Percentiles rank a stretch among this genome's conserved stretches.
These are phyloP conservation scores for Laticauda colubrina DNA, from an alignment of 2,113 vertebrate genomes.

Conservation along the genomic window DNA sequence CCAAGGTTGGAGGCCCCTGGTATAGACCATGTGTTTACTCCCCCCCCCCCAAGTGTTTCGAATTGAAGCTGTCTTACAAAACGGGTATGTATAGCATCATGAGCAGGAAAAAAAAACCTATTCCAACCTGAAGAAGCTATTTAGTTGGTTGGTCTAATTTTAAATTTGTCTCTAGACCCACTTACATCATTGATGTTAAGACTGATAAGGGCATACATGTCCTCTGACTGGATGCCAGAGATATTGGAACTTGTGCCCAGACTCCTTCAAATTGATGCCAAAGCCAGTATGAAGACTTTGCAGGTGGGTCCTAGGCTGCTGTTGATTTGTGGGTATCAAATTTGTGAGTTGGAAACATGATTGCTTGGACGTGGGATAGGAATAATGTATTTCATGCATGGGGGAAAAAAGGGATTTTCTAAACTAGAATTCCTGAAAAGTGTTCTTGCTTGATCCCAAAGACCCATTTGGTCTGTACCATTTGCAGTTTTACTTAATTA, in stretches of 20 bases:
- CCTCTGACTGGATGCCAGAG: neutral
- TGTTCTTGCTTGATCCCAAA: neutral
- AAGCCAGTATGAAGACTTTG: neutral
- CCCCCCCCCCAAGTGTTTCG: constrained; percentile 62
- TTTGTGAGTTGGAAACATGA: neutral
- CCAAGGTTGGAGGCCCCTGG: too few species aligned
- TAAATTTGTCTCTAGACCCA: neutral
- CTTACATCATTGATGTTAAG: neutral
- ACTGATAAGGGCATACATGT: neutral
- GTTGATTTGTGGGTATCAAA: neutral
- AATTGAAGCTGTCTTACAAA: constrained; percentile 42
- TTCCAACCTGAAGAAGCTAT: neutral
- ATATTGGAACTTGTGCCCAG: neutral
- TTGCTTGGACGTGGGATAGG: constrained; percentile 44
- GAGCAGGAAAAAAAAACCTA: neutral
- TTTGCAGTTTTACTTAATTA: constrained; percentile 19
- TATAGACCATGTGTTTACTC: neutral
- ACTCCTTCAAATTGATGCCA: neutral
- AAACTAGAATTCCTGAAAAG: neutral
- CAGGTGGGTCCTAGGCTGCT: neutral
- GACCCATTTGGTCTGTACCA: constrained; percentile 7
- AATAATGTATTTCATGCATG: constrained; percentile 47
- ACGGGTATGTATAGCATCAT: neutral
- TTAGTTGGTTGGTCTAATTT: neutral
- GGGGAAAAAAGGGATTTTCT: neutral